A percentile compares a stretch with the other conserved stretches of the same genome.
phyloP scores from a whole-genome alignment of 1,140 invertebrate species.

The Cyrtorhinus lividipennis region DNA sequence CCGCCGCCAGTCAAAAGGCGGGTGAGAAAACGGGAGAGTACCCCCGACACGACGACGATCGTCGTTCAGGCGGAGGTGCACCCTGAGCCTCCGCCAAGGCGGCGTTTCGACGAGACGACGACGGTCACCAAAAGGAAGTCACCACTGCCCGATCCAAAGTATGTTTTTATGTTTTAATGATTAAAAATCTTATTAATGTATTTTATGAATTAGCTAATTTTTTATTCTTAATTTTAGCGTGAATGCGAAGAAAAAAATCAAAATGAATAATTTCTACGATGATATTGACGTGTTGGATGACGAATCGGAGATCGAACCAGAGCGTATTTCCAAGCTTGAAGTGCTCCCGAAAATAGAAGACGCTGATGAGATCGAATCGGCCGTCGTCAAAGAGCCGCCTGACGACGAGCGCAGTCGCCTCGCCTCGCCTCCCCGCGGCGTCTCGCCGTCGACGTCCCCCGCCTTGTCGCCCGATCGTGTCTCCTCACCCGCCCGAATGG shows the following conservation, averaged over 20 bases:
- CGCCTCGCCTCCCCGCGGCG: not conserved
- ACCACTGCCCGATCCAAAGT: not conserved
- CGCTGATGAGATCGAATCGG: too few relatives aligned
- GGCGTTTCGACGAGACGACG: not conserved
- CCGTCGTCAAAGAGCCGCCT: not conserved
- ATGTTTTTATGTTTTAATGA: not conserved
- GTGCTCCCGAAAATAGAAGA: too few relatives aligned
- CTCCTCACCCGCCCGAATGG: not conserved
- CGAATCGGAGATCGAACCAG: too few relatives aligned
- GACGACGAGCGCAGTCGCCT: not conserved
- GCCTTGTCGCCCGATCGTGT: not conserved
- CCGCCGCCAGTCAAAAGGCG: not conserved
- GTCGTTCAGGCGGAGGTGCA: constrained; percentile 16
- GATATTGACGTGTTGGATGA: not conserved
- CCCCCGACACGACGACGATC: constrained; percentile 3
- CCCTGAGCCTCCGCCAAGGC: not conserved
- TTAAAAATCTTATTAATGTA: not conserved
- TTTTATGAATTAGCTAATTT: too few relatives aligned
- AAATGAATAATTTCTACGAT: not conserved
- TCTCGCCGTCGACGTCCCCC: not conserved
- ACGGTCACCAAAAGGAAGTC: too few relatives aligned
- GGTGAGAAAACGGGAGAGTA: constrained; percentile 8
- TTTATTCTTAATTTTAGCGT: too few relatives aligned
- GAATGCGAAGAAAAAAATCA: not conserved
- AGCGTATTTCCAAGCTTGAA: too few relatives aligned